phyloP scores from a whole-genome alignment of 2,797 vertebrate genomes.

The Peromyscus eremicus region DNA sequence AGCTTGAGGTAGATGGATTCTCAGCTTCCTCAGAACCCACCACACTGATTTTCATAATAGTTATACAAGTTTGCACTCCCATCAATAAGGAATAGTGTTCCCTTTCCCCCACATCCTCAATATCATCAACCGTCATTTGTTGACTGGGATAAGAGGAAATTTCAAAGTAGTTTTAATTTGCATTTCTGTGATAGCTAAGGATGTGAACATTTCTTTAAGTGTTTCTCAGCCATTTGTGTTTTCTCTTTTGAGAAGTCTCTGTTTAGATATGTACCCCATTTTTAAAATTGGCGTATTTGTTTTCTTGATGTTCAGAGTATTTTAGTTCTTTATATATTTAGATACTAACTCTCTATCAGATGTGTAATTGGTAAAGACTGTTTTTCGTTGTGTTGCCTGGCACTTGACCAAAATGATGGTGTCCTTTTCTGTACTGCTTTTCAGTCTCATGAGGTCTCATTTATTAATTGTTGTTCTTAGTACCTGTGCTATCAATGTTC shows the following conservation, averaged over 20 bases:
- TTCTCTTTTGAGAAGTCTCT: not conserved
- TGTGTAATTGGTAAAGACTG: not conserved
- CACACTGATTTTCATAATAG: not conserved
- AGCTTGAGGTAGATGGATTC: not conserved
- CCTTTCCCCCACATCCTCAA: not conserved
- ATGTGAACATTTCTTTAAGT: not conserved
- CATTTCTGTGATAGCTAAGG: not conserved
- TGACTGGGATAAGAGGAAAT: not conserved
- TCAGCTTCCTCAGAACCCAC: not conserved
- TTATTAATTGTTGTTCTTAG: not conserved
- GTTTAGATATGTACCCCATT: not conserved
- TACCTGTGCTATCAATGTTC: not conserved
- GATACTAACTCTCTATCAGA: not conserved
- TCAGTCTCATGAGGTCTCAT: not conserved
- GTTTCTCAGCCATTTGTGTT: not conserved
- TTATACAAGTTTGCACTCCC: not conserved
- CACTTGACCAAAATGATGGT: not conserved
- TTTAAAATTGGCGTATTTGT: not conserved
- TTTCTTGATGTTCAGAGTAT: not conserved
- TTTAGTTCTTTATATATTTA: not conserved
- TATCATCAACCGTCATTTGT: too few species aligned
- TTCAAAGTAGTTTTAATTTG: not conserved
- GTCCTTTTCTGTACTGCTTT: not conserved
- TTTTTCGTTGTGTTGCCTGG: not conserved
- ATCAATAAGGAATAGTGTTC: not conserved